Evolutionary conservation across 2,113 vertebrate species (phyloP), one percentile per base, ranked within the genome.

Genomic region (Pollimyrus isidori): DNA sequence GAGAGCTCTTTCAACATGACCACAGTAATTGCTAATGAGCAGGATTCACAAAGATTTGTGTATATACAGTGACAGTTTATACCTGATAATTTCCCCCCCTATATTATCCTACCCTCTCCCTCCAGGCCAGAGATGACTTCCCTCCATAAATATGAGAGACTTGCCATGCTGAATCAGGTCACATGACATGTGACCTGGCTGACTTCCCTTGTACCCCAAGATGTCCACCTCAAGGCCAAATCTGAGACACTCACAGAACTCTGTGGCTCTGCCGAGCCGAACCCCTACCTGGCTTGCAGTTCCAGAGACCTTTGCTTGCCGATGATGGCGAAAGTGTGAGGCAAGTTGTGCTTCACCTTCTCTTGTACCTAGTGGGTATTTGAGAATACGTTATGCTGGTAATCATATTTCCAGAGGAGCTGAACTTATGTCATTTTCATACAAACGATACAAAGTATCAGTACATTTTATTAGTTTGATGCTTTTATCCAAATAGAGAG

Each of bases 251-350:
- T 15, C 19, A 2, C n/a, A 39, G 15, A 23, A 30, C 42, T 62
- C 46, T 53, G 3, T 6, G 69, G 1, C 88, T 87, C 30, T 35
- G 83, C 52, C 0, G 85, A 62, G 88, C 90, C 49, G 7, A 21
- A 26, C 76, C 15, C 3, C 23, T 95, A 99, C 98, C 98, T 98
- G 89, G 98, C 96, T 87, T 98, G 98, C 7, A 99, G 95, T 91
- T 99, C 98, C 91, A 99, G 93, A 0, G 97, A 98, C 65, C 98
- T 95, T 89, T 96, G 97, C 91, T 95, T 98, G 82, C 98, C 98
- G 0, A 94, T 95, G 91, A 99, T 97, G 88, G 96, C 95, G 91
- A 99, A 99, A 0, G 97, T 97, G 91, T 96, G 96, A 91, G 95
- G 92, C 82, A 97, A 93, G 0, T 97, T 97, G 92, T 96, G 97